phyloP scores from a whole-genome alignment of 2,888 invertebrate genomes.

The Colletes collaris region DNA sequence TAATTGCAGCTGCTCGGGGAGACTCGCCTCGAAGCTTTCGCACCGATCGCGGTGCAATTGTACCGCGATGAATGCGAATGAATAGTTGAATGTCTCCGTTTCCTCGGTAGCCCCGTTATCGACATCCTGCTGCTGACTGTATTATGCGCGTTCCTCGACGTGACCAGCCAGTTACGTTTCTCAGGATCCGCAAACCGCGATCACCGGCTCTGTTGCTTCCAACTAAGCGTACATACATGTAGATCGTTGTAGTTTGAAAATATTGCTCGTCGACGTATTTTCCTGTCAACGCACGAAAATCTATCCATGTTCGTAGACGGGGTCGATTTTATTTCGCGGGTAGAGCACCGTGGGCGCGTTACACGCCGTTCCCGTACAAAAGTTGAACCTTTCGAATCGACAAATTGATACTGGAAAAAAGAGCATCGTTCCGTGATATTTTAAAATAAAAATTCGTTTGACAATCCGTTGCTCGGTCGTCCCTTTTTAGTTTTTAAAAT shows the following conservation, averaged over 20 bases:
- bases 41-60: no score
- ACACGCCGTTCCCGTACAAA: not conserved
- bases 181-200: not conserved
- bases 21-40: no score
- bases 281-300: not conserved
- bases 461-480: not conserved
- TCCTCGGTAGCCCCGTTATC: not conserved
- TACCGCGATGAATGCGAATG: conserved; percentile 1
- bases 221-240: no score
- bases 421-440: not conserved
- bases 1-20: no score
- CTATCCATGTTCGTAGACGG: not conserved
- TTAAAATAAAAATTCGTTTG: conserved; percentile 12
- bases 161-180: conserved; percentile 8
- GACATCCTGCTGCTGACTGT: no score
- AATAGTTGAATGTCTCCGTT: not conserved
- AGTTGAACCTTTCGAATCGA: conserved; percentile 1
- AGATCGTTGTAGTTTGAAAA: not conserved
- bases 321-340: not conserved
- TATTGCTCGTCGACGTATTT: not conserved
- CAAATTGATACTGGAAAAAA: not conserved
- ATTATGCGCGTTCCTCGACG: conserved; percentile 11
- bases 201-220: no score
- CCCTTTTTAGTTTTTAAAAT: not conserved
- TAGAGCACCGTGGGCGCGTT: not conserved